Evolutionary conservation across 2,888 invertebrate species (phyloP), one percentile per base, ranked within the genome.

Genomic region (Dichetophora obliterata): DNA sequence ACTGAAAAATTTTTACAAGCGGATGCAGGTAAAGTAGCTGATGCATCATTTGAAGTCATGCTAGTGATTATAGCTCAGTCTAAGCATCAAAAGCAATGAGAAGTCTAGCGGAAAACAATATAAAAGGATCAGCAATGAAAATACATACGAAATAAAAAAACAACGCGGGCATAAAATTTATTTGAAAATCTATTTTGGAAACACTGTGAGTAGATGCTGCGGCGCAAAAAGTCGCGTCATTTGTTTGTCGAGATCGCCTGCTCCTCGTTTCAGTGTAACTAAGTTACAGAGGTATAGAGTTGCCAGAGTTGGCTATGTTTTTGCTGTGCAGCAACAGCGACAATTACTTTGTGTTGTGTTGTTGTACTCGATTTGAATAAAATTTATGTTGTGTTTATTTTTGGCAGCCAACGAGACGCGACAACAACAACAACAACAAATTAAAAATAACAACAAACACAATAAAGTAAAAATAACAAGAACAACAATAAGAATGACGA

Each of bases 371-470:
- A 75, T 80, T 80, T 78, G 79, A 80, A 79, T 81, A 73, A 74
- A 83, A 85, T 85, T 86, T 79, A 85, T 86, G 85, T 81, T 83
- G 82, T 79, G 61, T 65, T 74, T 84, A 81, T 82, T 84, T 83
- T 82, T 19, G 48, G 50, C 37, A 57, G 50, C 48, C 27, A 48
- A 59, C 27, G 8, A 75, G 52, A 69, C 52, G 50, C 9, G 5
- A 65, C 27, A 22, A 66, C 34, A 24, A n/a, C 19, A 59, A 59
- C 66, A 52, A 71, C 24, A 75, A 57, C 16, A 34, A 43, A 48
- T n/a, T 37, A 37, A 37, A 68, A 11, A 65, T 27, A n/a, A 16
- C 14, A 75, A 76, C n/a, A 54, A 37, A 37, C 3, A 31, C 5
- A 31, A 31, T 5, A 4, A 31, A 37, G 6, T 37, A 37, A 37